These are phyloP conservation scores for Daktulosphaira vitifoliae DNA, from an alignment of 1,140 invertebrate species.

Conservation along the genomic window DNA sequence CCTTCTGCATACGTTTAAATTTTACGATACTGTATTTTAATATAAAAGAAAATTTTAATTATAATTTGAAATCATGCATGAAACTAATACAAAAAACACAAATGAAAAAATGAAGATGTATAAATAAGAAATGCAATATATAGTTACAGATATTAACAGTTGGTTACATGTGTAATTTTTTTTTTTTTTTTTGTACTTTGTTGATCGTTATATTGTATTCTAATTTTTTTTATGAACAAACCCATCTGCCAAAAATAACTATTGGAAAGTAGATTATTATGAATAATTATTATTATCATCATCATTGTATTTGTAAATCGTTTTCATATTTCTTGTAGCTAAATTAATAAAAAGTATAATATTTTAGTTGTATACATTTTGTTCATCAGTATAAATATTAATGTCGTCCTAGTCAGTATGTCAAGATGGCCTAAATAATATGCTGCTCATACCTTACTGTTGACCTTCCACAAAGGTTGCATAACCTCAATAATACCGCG, in stretches of 20 bases:
- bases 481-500: not conserved
- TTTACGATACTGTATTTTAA: no score
- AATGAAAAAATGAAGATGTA: no score
- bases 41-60: no score
- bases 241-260: not conserved
- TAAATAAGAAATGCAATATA: no score
- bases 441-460: not conserved
- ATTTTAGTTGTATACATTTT: no score
- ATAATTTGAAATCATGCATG: no score
- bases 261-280: constrained; percentile 7
- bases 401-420: not conserved
- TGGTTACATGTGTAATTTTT: constrained; percentile 6
- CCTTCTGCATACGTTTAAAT: no score
- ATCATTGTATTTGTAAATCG: constrained; percentile 4
- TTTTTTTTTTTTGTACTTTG: not conserved
- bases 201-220: not conserved
- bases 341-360: not conserved
- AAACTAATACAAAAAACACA: no score
- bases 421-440: not conserved
- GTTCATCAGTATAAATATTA: no score
- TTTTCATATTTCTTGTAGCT: constrained; percentile 6
- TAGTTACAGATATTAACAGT: constrained; percentile 20
- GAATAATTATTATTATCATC: not conserved
- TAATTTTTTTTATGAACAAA: not conserved
- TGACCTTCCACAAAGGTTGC: constrained; percentile 2